phyloP scores from a whole-genome alignment of 2,797 vertebrate species.

The Thaleichthys pacificus region DNA sequence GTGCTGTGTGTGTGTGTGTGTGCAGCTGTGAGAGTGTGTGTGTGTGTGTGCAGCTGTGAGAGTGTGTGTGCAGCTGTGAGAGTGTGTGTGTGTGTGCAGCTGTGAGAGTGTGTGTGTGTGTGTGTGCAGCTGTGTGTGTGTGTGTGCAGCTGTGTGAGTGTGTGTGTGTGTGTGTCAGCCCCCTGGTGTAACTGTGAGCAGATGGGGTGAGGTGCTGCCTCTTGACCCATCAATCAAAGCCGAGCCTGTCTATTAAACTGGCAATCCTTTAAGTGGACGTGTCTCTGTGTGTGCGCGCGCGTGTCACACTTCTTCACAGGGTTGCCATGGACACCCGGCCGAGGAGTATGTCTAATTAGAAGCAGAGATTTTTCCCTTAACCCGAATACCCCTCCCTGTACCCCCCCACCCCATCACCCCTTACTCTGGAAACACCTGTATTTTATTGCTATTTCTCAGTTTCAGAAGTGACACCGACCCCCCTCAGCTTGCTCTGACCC shows the following conservation, averaged over 20 bases:
- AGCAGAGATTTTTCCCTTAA: constrained; percentile 53
- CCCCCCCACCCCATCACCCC: constrained; percentile 12
- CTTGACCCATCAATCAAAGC: constrained; percentile 32
- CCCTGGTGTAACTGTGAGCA: constrained; percentile 28
- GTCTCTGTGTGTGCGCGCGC: neutral
- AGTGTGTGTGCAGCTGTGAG: neutral
- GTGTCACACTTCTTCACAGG: constrained; percentile 12
- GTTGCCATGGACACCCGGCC: constrained; percentile 35
- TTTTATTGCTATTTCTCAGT: constrained; percentile 65
- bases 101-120: neutral
- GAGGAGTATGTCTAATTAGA: constrained; percentile 57
- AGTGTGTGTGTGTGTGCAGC: neutral
- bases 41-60: neutral
- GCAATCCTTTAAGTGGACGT: neutral
- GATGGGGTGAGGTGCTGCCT: constrained; percentile 14
- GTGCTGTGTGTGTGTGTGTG: too few species aligned
- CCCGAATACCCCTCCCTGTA: constrained; percentile 12
- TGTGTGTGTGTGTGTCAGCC: constrained; percentile 21
- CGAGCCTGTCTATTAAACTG: constrained; percentile 24
- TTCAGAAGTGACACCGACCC: constrained; percentile 54
- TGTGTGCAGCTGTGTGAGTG: constrained; percentile 3
- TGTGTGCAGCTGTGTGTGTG: neutral
- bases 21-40: too few species aligned
- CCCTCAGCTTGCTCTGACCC: constrained; percentile 40
- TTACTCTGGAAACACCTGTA: constrained; percentile 65